These are phyloP conservation scores for Thera britannica DNA, from an alignment of 2,888 invertebrate genomes.

Conservation along the genomic window DNA sequence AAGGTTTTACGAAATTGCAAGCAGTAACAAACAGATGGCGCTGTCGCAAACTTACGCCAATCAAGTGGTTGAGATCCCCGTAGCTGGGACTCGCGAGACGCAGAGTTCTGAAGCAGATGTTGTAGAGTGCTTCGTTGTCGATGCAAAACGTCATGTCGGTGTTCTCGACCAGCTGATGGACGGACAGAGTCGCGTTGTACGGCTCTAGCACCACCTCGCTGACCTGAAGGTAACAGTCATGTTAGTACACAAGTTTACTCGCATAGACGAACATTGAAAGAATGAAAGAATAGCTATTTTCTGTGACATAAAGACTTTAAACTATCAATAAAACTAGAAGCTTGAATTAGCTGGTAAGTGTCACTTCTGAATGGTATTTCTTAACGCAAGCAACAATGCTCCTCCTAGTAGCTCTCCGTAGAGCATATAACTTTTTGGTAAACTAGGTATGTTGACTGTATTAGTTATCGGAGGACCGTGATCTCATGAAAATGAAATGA, in stretches of 20 bases:
- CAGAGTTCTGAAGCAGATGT: constrained; percentile 91
- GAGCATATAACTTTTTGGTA: no score
- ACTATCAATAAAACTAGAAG: no score
- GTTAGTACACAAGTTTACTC: neutral
- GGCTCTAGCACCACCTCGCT: constrained; percentile 91
- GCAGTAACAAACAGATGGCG: constrained; percentile 2
- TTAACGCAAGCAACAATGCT: no score
- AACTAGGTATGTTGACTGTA: no score
- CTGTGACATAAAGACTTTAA: no score
- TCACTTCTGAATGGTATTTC: no score
- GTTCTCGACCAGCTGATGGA: constrained; percentile 91
- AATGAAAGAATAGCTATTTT: neutral
- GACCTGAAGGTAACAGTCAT: constrained; percentile 57
- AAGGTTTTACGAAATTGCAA: constrained; percentile 2
- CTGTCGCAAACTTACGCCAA: constrained; percentile 79
- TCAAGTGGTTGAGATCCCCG: constrained; percentile 91
- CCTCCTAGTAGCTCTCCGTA: no score
- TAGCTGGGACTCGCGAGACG: constrained; percentile 90
- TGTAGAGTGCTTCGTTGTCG: constrained; percentile 92
- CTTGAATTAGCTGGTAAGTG: no score
- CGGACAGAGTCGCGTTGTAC: constrained; percentile 91
- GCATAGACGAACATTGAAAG: no score
- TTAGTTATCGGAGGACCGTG: no score
- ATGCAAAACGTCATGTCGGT: constrained; percentile 91
- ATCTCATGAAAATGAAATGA: no score